phyloP scores from a whole-genome alignment of 2,797 vertebrate genomes.

The Coracias cyanogaster region DNA sequence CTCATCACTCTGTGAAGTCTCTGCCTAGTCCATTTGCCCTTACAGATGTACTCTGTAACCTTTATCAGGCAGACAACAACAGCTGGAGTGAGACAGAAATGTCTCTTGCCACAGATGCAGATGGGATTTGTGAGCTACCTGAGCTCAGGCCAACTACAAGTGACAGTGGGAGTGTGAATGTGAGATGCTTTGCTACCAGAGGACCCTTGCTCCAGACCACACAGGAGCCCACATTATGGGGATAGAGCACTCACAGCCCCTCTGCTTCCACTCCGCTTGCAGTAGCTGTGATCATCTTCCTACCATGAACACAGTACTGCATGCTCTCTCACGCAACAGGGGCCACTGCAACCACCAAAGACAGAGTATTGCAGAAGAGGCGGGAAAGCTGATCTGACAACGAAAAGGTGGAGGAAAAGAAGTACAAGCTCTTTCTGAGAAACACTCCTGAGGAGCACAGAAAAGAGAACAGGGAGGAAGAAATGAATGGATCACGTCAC shows the following conservation, averaged over 20 bases:
- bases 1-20: neutral
- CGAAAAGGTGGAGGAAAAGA: neutral
- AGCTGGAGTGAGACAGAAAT: neutral
- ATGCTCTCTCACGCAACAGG: accelerated
- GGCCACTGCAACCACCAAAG: neutral
- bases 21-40: neutral
- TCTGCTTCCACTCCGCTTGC: neutral
- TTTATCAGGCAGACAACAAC: neutral
- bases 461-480: neutral
- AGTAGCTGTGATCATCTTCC: neutral
- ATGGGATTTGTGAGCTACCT: neutral
- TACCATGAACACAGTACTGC: neutral
- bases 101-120: neutral
- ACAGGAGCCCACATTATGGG: accelerated
- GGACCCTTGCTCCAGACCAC: neutral
- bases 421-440: neutral
- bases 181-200: neutral
- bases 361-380: neutral
- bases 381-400: neutral
- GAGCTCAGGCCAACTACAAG: neutral
- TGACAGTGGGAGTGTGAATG: neutral
- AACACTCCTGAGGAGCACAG: neutral
- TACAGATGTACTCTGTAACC: neutral
- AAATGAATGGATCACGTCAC: neutral
- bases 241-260: neutral